Evolutionary conservation across 2,113 vertebrate genomes (phyloP).

Genomic region (Apteryx mantelli): DNA sequence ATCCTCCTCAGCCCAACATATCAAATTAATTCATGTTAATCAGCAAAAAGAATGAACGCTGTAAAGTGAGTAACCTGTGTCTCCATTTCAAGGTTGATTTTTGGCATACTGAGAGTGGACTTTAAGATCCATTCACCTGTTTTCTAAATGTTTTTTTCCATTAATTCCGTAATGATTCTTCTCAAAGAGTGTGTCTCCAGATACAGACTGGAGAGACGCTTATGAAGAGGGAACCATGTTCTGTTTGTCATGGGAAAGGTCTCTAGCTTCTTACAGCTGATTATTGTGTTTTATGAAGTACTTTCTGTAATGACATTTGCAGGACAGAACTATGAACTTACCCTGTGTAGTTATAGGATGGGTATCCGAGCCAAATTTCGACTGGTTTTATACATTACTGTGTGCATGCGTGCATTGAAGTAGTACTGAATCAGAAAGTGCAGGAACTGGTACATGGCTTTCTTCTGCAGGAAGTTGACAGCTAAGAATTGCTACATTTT

Average conservation of each 20-base stretch:
- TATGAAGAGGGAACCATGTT: not conserved
- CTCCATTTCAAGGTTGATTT: not conserved
- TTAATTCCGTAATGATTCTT: not conserved
- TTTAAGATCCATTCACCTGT: not conserved
- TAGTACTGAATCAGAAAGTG: not conserved
- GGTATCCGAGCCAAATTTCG: not conserved
- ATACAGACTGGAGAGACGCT: fast-evolving
- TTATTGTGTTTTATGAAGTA: not conserved
- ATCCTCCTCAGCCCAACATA: not conserved
- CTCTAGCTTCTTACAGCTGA: not conserved
- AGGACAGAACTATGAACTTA: not conserved
- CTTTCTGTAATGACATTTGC: not conserved
- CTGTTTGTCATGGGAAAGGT: not conserved
- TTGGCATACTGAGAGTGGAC: not conserved
- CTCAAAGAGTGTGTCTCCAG: not conserved
- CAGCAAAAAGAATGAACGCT: not conserved
- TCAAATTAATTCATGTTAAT: not conserved
- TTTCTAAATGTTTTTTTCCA: not conserved
- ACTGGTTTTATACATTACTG: not conserved
- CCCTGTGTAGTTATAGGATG: not conserved
- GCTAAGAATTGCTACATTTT: not conserved
- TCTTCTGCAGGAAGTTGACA: not conserved
- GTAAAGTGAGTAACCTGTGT: not conserved
- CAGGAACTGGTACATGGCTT: not conserved
- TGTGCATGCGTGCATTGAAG: not conserved